Conservation (phyloP, 2,888 invertebrate species). For the Brenthis daphne region DNA sequence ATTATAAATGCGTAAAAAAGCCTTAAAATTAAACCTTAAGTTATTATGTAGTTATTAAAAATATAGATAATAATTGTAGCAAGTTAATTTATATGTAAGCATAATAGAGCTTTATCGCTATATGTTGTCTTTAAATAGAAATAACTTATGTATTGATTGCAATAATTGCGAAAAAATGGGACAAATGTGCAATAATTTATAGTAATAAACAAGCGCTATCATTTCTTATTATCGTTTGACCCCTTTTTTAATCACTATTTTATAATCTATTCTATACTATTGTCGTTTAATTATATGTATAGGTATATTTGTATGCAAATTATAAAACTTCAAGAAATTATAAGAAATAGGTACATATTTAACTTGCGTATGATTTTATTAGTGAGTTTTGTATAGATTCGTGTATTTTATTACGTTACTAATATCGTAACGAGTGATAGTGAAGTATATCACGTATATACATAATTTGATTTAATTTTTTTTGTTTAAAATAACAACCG, state of each 20-base stretch:
- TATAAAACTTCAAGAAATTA: no score
- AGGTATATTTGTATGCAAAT: background rate
- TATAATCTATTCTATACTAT: conserved; percentile 26
- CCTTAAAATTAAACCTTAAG: no score
- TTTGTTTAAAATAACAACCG: no score
- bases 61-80: no score
- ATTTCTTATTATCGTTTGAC: conserved; percentile 44
- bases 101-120: conserved; percentile 20
- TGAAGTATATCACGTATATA: background rate
- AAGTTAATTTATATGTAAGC: background rate
- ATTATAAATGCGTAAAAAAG: no score
- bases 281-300: conserved; percentile 27
- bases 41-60: no score
- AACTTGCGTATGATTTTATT: no score
- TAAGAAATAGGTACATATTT: no score
- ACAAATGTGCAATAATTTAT: conserved; percentile 45
- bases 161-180: conserved; percentile 45
- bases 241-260: conserved; percentile 45
- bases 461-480: no score
- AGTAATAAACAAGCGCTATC: conserved; percentile 43
- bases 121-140: conserved; percentile 38
- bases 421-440: background rate
- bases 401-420: background rate
- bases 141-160: conserved; percentile 34
- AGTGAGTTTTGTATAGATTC: background rate